A percentile compares a stretch with the other conserved stretches of the same genome.
Conservation (phyloP, 2,797 vertebrate species). For the Thripadectes ignobilis region DNA sequence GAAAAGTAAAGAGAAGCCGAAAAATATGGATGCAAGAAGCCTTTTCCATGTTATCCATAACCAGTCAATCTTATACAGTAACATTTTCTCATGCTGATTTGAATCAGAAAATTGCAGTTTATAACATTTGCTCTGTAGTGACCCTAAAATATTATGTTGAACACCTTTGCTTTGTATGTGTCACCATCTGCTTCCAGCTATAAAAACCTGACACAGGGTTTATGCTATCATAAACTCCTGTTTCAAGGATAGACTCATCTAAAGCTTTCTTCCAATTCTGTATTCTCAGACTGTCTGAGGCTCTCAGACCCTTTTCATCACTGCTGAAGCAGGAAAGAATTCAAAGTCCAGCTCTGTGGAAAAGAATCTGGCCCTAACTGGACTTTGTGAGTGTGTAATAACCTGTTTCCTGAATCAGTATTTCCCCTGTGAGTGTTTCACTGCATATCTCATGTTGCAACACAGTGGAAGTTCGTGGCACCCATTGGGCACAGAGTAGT, state of each 20-base stretch:
- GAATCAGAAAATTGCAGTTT: background rate
- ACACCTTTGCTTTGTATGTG: background rate
- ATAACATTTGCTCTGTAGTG: background rate
- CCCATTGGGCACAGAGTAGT: background rate
- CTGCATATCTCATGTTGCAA: background rate
- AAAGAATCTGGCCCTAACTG: background rate
- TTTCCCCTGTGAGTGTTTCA: background rate
- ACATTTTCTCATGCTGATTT: background rate
- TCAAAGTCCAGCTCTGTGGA: background rate
- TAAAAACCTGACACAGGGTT: background rate
- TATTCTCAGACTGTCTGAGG: background rate
- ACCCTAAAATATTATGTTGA: background rate
- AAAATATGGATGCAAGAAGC: background rate
- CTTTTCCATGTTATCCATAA: background rate
- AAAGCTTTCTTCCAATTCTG: background rate
- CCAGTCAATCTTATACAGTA: rapidly evolving
- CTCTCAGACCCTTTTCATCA: background rate
- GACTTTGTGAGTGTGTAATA: background rate
- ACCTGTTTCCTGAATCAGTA: background rate
- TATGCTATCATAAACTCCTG: background rate
- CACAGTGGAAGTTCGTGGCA: background rate
- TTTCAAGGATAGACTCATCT: background rate
- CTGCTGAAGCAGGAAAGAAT: background rate
- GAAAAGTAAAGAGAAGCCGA: background rate
- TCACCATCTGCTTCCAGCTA: background rate